Evolutionary conservation across 2,888 invertebrate genomes (phyloP), one percentile per base, ranked within the genome.

Genomic region (Diploptera punctata): DNA sequence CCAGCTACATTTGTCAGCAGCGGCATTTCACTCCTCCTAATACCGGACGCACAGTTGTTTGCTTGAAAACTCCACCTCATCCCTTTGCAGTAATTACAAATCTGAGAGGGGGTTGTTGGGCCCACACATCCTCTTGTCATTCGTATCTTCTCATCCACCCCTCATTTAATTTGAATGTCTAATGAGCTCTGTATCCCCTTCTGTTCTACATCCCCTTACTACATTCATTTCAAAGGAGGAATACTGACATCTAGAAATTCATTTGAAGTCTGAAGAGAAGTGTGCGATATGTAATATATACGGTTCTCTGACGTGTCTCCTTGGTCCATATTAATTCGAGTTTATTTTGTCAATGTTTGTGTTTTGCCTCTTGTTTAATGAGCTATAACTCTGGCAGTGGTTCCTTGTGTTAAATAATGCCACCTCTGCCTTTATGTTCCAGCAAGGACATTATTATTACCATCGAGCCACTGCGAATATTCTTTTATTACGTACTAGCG

Each of bases 161-260:
- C 19, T 61, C 61, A 61, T 61, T 61, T 61, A 33, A 61, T 61
- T 61, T 61, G 38, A 38, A 38, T 38, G 61, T 61, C 61, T 61
- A 61, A 61, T 61, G 61, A 61, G 33, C 61, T 61, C 61, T 61
- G 60, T 60, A n/a, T n/a, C n/a, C n/a, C n/a, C n/a, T 26, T 60
- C 47, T 47, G 52, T 52, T 52, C 52, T 52, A 52, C 52, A 52
- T 9, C 21, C 21, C n/a, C n/a, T n/a, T 21, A 21, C 52, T 52
- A 24, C 52, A 52, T 52, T 52, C 52, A 52, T 52, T 9, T 10
- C 5, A 19, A n/a, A n/a, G n/a, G n/a, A n/a, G n/a, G n/a, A n/a
- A n/a, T n/a, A n/a, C n/a, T 47, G 47, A 47, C 47, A 44, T 49
- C 21, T 52, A 19, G 21, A 52, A 52, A 52, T 52, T 52, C 52